Conservation (phyloP, 2,888 invertebrate species). For the Rotaria socialis region DNA sequence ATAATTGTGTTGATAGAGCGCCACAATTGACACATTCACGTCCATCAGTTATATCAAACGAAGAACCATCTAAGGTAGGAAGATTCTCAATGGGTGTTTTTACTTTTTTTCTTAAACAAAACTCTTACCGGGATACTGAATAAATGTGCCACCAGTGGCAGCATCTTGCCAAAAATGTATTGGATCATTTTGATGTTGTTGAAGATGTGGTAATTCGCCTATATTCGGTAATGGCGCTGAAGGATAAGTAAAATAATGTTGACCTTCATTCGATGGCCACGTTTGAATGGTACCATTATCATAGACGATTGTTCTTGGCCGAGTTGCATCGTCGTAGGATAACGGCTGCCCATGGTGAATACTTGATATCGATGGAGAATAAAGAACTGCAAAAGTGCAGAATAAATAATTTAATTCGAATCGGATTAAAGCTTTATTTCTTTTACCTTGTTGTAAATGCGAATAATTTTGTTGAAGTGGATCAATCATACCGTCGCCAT, state of each 20-base stretch:
- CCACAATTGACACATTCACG: slow-evolving; percentile 97
- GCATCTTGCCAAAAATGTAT: background rate
- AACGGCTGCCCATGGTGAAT: background rate
- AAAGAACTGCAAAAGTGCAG: background rate
- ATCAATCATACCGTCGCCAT: background rate
- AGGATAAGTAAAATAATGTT: background rate
- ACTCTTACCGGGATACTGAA: background rate
- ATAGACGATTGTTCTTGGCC: background rate
- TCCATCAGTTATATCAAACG: slow-evolving; percentile 68
- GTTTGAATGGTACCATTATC: background rate
- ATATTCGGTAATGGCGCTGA: background rate
- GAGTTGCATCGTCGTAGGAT: background rate
- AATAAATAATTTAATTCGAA: background rate
- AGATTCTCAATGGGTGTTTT: background rate
- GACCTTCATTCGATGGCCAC: background rate
- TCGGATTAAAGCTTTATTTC: background rate
- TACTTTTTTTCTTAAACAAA: background rate
- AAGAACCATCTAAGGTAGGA: slow-evolving; percentile 34
- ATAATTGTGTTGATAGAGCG: slow-evolving; percentile 87
- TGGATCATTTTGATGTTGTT: background rate
- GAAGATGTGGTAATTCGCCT: background rate
- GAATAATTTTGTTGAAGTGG: slow-evolving; percentile 4
- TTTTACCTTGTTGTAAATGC: background rate
- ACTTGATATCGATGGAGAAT: background rate
- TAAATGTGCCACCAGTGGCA: background rate